A percentile compares a stretch with the other conserved stretches of the same genome.
Evolutionary conservation across 2,888 invertebrate genomes (phyloP).

Genomic region (Bugula neritina): DNA sequence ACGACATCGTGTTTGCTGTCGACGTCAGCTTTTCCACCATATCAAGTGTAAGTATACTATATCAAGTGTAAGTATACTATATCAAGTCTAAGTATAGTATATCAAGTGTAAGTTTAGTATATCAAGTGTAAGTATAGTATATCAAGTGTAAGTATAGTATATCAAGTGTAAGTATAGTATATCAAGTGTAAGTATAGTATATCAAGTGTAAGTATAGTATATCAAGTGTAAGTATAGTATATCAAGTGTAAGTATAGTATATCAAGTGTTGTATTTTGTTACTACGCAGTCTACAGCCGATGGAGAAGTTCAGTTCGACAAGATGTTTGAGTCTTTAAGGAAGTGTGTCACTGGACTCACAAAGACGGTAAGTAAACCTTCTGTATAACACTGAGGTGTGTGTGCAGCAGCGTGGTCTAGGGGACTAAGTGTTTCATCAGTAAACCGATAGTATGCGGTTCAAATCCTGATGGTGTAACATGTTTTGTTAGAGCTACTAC

Average conservation of each 20-base stretch:
- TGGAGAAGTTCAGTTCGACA: slow-evolving; percentile 49
- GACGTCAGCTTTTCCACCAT: slow-evolving; percentile 73
- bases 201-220: slow-evolving; percentile 62
- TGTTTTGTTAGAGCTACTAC: too few relatives aligned
- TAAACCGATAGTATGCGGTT: too few relatives aligned
- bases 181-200: slow-evolving; percentile 62
- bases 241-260: slow-evolving; percentile 62
- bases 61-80: slow-evolving; percentile 64
- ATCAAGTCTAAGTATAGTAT: slow-evolving; percentile 63
- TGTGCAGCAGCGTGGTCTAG: background rate
- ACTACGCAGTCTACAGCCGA: slow-evolving; percentile 11
- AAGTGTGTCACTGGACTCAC: slow-evolving; percentile 49
- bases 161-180: slow-evolving; percentile 62
- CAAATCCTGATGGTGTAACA: too few relatives aligned
- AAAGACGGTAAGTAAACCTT: slow-evolving; percentile 44
- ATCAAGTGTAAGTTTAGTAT: slow-evolving; percentile 62
- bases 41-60: slow-evolving; percentile 64
- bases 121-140: slow-evolving; percentile 62
- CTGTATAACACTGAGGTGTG: background rate
- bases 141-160: slow-evolving; percentile 62
- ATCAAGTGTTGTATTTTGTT: slow-evolving; percentile 64
- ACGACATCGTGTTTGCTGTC: slow-evolving; percentile 68
- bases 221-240: slow-evolving; percentile 62
- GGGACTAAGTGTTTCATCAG: too few relatives aligned
- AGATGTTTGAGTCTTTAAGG: slow-evolving; percentile 46